phyloP scores from a whole-genome alignment of 2,113 vertebrate genomes.

The Ochotona curzoniae region DNA sequence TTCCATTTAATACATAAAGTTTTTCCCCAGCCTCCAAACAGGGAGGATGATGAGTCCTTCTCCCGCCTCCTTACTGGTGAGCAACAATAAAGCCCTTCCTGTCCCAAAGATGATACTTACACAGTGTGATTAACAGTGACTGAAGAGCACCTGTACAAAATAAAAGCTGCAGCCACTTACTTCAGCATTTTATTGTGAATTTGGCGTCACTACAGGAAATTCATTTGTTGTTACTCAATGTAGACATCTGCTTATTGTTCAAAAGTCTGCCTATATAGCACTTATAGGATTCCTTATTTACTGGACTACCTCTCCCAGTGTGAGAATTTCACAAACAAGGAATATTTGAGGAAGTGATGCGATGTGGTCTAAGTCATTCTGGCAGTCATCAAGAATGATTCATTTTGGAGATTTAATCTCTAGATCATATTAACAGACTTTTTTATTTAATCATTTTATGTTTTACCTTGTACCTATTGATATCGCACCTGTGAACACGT shows the following conservation, averaged over 20 bases:
- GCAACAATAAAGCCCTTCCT: too few relatives aligned
- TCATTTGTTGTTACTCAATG: neutral
- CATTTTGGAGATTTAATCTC: neutral
- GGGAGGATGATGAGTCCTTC: too few relatives aligned
- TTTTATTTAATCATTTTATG: neutral
- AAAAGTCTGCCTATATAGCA: neutral
- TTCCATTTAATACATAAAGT: too few relatives aligned
- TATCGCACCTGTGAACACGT: neutral
- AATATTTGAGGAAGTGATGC: neutral
- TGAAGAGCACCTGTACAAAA: too few relatives aligned
- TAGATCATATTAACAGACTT: neutral
- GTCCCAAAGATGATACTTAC: too few relatives aligned
- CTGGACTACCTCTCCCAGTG: neutral
- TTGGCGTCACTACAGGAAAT: neutral
- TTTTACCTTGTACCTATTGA: neutral
- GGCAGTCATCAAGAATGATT: neutral
- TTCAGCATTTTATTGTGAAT: neutral
- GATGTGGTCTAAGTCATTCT: neutral
- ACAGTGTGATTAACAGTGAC: too few relatives aligned
- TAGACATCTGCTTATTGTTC: neutral
- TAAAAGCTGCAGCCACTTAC: neutral
- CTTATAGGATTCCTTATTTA: neutral
- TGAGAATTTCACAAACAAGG: neutral
- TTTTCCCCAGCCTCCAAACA: too few relatives aligned
- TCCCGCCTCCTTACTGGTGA: too few relatives aligned